Base-by-base conservation (phyloP, 64 coral and sea anemone genomes). In the Dendrophyllia cribrosa region DNA sequence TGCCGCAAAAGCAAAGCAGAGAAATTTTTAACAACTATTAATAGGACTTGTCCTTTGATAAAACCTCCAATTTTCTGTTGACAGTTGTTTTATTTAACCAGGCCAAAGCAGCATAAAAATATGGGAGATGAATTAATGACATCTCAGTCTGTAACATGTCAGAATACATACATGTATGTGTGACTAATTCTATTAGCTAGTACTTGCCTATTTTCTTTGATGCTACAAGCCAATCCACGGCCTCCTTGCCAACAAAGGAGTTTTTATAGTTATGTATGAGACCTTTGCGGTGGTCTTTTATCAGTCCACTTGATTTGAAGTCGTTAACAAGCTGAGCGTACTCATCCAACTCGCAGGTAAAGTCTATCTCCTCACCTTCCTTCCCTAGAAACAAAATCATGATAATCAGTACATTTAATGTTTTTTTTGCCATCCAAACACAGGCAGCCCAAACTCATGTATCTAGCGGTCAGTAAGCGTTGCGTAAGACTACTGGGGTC, bases 261-360 rank as follows among this genome's bases (percentile, higher is more conserved):
- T 96, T 95, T 60, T 91, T 98, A 59, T 98, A 93, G 16, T 48
- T 82, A 58, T 73, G 87, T 16, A 97, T 51, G 12, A 95, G 59
- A 9, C 87, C 87, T 45, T 89, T 88, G 3, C 94, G 78, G 75
- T 88, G 93, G 47, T 98, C 94, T 82, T 91, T 96, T 20, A 98
- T 94, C 4, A 98, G 66, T 13, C 94, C 96, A 88, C 94, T 96
- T n/a, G 93, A 87, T 51, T 93, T 98, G 6, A 98, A 86, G 17
- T 95, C 70, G 20, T 96, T 93, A 15, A 96, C 96, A 24, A 98
- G 83, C 69, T 98, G 82, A 49, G 96, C 94, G 71, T 96, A 98
- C 51, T 98, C 96, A 66, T 98, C 96, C 66, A 96, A 34, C 16
- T 98, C 96, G 85, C 96, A 98, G 0, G 96, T 93, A 46, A 98